Evolutionary conservation across 1,140 invertebrate species (phyloP), one percentile per base, ranked within the genome.

Genomic region (Calliopsis andreniformis): DNA sequence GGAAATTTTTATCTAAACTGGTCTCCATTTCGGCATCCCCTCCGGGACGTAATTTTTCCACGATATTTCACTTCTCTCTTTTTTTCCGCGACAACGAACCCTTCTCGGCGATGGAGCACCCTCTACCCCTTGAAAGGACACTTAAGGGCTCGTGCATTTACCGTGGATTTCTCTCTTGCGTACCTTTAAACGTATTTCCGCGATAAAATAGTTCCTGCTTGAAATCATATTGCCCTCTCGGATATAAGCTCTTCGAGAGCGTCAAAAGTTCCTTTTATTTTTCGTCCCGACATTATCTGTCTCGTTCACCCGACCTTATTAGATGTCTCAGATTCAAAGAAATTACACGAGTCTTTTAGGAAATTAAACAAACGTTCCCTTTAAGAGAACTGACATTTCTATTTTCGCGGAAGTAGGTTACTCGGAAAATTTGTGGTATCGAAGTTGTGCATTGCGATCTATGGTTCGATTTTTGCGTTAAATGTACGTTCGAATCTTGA

Each of bases 1-100:
- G 80, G 70, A 59, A 86, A 86, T 86, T 86, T 86, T 86, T 86
- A 86, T 86, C 84, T 78, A 82, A 84, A 82, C 69, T 61, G 71
- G 39, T 53, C 62, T 63, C 51, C 42, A 10, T 71, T 78, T 63
- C 20, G 55, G 39, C 59, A 30, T 55, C 55, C 39, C 28, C 64
- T 53, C 69, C 35, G 43, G 72, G 61, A 64, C 55, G 76, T 76
- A 81, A 86, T 86, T 85, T 83, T 85, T 83, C 71, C 79, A 28
- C 66, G 66, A 85, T 86, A 85, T 79, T 84, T 82, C 79, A 80
- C 73, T 80, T 67, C 59, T 62, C 39, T 63, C 32, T 30, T 25
- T 20, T 30, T 25, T 45, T 30, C 23, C 20, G 12, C 23, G 4
- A 0, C 2, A 6, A 47, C 68, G 23, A 30, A 72, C 58, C 45